Percentiles rank a stretch among this genome's conserved stretches.
phyloP scores from a whole-genome alignment of 2,888 invertebrate species.

The Malthinus seriepunctatus region DNA sequence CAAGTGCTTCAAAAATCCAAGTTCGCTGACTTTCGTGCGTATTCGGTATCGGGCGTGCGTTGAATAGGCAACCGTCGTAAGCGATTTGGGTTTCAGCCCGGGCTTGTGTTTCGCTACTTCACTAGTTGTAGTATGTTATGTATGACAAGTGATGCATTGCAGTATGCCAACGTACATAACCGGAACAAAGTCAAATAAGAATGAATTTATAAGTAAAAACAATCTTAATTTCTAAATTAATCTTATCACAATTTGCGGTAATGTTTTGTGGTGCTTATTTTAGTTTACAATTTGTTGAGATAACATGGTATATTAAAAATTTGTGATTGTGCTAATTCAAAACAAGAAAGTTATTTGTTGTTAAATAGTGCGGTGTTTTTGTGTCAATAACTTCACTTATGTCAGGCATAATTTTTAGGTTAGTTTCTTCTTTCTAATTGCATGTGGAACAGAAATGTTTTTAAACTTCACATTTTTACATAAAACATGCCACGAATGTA shows the following conservation, averaged over 20 bases:
- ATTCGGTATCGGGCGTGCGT: conserved; percentile 38
- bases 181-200: conserved; percentile 9
- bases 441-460: not conserved
- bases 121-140: conserved; percentile 2
- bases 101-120: conserved; percentile 33
- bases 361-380: not conserved
- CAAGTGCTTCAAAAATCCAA: conserved; percentile 26
- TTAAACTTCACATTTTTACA: not conserved
- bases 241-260: not conserved
- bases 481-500: not conserved
- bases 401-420: not conserved
- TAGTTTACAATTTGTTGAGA: conserved; percentile 1
- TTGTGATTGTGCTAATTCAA: conserved; percentile 4
- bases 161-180: conserved; percentile 11
- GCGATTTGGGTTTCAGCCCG: conserved; percentile 37
- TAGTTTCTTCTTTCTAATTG: not conserved
- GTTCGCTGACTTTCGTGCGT: conserved; percentile 35
- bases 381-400: not conserved
- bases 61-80: conserved; percentile 37
- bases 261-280: conserved; percentile 2
- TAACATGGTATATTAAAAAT: not conserved
- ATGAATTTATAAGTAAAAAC: not conserved
- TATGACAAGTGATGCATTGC: conserved; percentile 10
- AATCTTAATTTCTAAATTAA: conserved; percentile 1
- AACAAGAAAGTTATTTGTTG: not conserved